Base-by-base conservation (phyloP, 2,888 invertebrate genomes). In the Eupithecia vulgata region DNA sequence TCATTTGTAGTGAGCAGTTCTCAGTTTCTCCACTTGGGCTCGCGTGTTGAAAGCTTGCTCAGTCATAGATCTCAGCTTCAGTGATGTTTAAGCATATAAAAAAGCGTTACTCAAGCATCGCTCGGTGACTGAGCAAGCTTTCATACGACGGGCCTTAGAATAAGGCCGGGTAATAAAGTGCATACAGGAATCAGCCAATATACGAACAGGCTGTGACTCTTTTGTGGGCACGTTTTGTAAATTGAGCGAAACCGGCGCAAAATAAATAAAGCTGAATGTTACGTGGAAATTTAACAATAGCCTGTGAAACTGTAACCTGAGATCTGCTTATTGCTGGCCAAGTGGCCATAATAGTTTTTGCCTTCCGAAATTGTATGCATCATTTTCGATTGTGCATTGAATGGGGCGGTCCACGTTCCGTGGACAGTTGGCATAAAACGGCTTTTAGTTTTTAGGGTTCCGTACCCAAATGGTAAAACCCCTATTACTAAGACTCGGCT, bases 141-240 rank as follows among this genome's bases (percentile, higher is more conserved):
- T 35, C 8, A 35, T 7, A 35, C 3, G 3, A 8, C 35, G 5
- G 35, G 5, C 35, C 35, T 35, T 35, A 35, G 8, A 40, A 40
- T 40, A 40, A 40, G 35, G 42, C 13, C 1, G 12, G 17, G 17
- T 45, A 59, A 13, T 15, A 17, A 8, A 21, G 64, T 64, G 37
- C 21, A 5, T 5, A n/a, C 12, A 5, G 15, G 64, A 64, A 64
- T 10, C n/a, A 0, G 62, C 67, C 68, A 52, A 68, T 70, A 73
- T 67, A 35, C 30, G n/a, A 52, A 48, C 42, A 65, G 15, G 68
- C 62, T 75, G 77, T 73, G 64, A 78, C 79, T 76, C 79, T 74
- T 79, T 78, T 79, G 78, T 77, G 77, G 77, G 78, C 76, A 69
- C 79, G 74, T 78, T 78, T 70, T 67, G 73, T 75, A 78, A 78